Evolutionary conservation across 2,797 vertebrate species (phyloP), one percentile per base, ranked within the genome.

Genomic region (Odontamblyopus lacepedii): DNA sequence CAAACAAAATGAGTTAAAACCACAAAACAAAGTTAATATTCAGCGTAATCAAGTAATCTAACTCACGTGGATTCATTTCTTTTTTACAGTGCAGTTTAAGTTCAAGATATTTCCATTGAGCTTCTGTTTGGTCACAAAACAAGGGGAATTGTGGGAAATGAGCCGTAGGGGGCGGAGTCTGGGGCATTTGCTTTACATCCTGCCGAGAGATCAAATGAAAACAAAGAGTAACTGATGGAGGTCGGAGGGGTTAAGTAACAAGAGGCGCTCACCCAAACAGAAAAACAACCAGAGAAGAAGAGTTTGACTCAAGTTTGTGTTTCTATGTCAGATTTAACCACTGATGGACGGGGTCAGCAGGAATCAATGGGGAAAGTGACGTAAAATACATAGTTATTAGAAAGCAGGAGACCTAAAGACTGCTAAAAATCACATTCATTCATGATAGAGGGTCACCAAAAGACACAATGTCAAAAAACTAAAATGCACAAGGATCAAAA

Each of bases 91-190:
- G 16, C 27, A 67, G 67, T 77, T 79, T 79, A 65, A 62, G 41
- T 70, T 82, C 79, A 82, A 83, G 78, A 85, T 72, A 83, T 77
- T 77, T 69, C 72, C 84, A 85, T 11, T 13, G 41, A 76, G 73
- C 67, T 77, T 73, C 78, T 88, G 86, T 91, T 92, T 90, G 76
- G 63, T 82, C 65, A 85, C 81, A 87, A 91, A 90, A 90, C 81
- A 91, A 62, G 66, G 74, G 67, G 78, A 76, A 74, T 67, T 81
- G 76, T 83, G 32, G 19, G 73, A 78, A 67, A 84, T 69, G 73
- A 71, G 68, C 53, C 56, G n/a, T 23, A 41, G 78, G 77, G 73
- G 73, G 70, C 35, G 26, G 65, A 60, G 61, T n/a, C 35, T 41
- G 72, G 79, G 65, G 76, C 76, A 73, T 88, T 87, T 74, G 78